Evolutionary conservation across 2,888 invertebrate genomes (phyloP).

Genomic region (Amphiduros pacificus): DNA sequence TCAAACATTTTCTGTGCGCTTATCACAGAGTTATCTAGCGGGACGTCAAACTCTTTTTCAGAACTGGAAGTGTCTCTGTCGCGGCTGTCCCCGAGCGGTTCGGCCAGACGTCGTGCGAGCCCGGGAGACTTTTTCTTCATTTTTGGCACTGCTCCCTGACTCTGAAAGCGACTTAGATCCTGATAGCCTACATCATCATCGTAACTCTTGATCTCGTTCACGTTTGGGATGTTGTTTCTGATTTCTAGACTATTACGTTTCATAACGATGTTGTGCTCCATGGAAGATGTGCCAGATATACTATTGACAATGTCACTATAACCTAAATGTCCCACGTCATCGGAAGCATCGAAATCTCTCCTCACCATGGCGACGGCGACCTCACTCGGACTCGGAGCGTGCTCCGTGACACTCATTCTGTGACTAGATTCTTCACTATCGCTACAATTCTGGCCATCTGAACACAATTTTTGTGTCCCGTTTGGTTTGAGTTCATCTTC

Average conservation of each 20-base stretch:
- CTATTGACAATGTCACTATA: not conserved
- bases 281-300: not conserved
- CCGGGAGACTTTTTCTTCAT: constrained; percentile 56
- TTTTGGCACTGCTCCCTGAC: constrained; percentile 49
- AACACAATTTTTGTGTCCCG: not conserved
- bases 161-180: constrained; percentile 37
- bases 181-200: constrained; percentile 35
- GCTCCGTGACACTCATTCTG: not conserved
- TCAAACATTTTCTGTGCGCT: constrained; percentile 20
- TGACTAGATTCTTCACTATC: not conserved
- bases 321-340: not conserved
- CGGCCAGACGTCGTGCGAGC: constrained; percentile 49
- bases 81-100: constrained; percentile 30
- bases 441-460: no score
- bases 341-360: not conserved
- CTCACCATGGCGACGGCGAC: not conserved
- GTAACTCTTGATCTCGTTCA: constrained; percentile 50
- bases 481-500: constrained; percentile 2
- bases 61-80: constrained; percentile 45
- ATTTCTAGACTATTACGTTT: constrained; percentile 56
- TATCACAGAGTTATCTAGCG: constrained; percentile 7
- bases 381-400: no score
- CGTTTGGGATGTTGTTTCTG: constrained; percentile 53
- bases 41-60: constrained; percentile 34
- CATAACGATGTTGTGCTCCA: not conserved